phyloP scores from a whole-genome alignment of 1,140 invertebrate genomes.

The Leptopilina boulardi region DNA sequence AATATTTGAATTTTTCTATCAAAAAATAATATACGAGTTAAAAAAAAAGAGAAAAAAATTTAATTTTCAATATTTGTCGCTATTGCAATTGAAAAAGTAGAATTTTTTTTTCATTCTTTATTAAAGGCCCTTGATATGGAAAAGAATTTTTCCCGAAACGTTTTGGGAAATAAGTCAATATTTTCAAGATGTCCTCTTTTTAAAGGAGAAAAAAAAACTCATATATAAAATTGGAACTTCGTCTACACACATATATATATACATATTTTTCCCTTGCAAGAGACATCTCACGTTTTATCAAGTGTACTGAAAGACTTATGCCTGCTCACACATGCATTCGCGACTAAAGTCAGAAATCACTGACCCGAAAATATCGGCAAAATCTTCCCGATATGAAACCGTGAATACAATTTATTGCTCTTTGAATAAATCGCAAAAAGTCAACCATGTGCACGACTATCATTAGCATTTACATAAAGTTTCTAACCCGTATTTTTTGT shows the following conservation, averaged over 20 bases:
- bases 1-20: too few species aligned
- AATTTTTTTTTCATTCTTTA: too few species aligned
- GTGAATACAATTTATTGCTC: conserved; percentile 11
- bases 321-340: neutral
- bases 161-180: conserved; percentile 6
- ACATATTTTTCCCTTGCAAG: neutral
- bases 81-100: too few species aligned
- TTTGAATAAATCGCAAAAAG: neutral
- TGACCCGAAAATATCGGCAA: conserved; percentile 10
- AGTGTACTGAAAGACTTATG: neutral
- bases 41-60: too few species aligned
- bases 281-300: conserved; percentile 1
- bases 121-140: neutral
- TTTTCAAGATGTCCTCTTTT: neutral
- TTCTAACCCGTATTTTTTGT: neutral
- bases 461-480: neutral
- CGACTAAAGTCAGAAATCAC: neutral
- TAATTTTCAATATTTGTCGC: too few species aligned
- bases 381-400: neutral
- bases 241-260: neutral
- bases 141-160: neutral
- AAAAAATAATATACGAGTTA: too few species aligned
- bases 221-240: conserved; percentile 1
- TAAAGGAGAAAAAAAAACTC: neutral
- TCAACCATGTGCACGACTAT: neutral